Evolutionary conservation across 64 coral and sea anemone species (phyloP).

Genomic region (Stylophora pistillata): DNA sequence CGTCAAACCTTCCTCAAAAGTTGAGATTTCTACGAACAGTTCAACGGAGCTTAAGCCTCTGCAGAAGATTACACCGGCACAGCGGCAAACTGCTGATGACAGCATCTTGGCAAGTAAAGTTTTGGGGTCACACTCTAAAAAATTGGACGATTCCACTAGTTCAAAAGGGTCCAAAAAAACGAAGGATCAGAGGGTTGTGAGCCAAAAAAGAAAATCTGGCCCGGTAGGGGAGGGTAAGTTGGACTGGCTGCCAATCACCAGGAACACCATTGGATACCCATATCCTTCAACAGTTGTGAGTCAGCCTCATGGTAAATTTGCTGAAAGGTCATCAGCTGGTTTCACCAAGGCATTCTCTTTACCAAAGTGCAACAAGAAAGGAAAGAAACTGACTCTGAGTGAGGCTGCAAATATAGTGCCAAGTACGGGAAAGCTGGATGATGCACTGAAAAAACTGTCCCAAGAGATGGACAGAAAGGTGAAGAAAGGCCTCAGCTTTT

Average conservation of each 20-base stretch:
- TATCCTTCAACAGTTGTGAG: slow-evolving; percentile 7
- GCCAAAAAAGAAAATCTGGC: slow-evolving; percentile 35
- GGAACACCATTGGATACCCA: slow-evolving; percentile 72
- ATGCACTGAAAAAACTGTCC: slow-evolving; percentile 58
- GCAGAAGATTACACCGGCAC: slow-evolving; percentile 78
- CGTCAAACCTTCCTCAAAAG: not conserved
- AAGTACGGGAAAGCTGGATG: slow-evolving; percentile 38
- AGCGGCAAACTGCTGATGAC: slow-evolving; percentile 77
- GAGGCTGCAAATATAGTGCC: slow-evolving; percentile 82
- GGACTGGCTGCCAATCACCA: slow-evolving; percentile 88
- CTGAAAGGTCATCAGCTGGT: slow-evolving; percentile 30
- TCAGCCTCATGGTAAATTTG: slow-evolving; percentile 16
- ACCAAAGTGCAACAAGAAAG: slow-evolving; percentile 52
- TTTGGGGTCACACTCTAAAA: slow-evolving; percentile 23
- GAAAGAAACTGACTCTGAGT: slow-evolving; percentile 78
- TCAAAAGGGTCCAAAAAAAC: slow-evolving; percentile 18
- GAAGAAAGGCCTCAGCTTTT: slow-evolving; percentile 39
- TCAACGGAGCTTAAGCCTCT: slow-evolving; percentile 69
- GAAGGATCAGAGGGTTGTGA: slow-evolving; percentile 58
- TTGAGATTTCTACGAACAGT: slow-evolving; percentile 1
- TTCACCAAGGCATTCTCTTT: slow-evolving; percentile 62
- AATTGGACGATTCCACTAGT: slow-evolving; percentile 40
- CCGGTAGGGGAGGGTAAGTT: slow-evolving; percentile 29
- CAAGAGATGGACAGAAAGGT: slow-evolving; percentile 72
- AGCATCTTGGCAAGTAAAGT: slow-evolving; percentile 52